These are phyloP conservation scores for Rhingia rostrata DNA, from an alignment of 2,888 invertebrate species.

Conservation along the genomic window DNA sequence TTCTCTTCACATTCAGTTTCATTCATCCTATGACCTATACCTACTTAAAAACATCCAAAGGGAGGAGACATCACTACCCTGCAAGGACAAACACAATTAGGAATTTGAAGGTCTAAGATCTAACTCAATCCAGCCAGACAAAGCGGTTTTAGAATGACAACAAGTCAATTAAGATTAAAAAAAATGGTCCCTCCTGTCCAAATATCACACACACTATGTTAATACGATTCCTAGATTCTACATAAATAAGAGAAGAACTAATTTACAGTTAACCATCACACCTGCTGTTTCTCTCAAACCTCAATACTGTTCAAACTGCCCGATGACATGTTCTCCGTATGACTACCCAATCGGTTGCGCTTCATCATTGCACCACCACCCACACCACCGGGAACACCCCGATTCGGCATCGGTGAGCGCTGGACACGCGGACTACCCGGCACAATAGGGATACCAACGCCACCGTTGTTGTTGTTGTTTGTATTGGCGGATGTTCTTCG, in stretches of 20 bases:
- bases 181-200: conserved; percentile 30
- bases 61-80: too few species aligned
- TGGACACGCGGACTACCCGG: conserved; percentile 82
- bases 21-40: too few species aligned
- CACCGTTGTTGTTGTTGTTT: conserved; percentile 78
- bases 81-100: too few species aligned
- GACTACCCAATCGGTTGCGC: conserved; percentile 82
- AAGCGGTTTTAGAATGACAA: too few species aligned
- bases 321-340: conserved; percentile 83
- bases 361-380: conserved; percentile 77
- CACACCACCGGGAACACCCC: conserved; percentile 76
- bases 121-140: too few species aligned
- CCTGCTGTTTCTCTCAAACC: conserved; percentile 75
- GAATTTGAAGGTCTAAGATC: too few species aligned
- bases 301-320: conserved; percentile 83
- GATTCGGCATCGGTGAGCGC: conserved; percentile 82
- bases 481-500: conserved; percentile 79
- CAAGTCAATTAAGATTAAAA: neutral
- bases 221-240: conserved; percentile 23
- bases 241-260: conserved; percentile 38
- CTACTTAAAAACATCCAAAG: too few species aligned
- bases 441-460: conserved; percentile 80
- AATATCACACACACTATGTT: conserved; percentile 40
- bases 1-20: too few species aligned
- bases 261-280: conserved; percentile 55